phyloP scores from a whole-genome alignment of 2,797 vertebrate genomes.

The Glyptemys insculpta region DNA sequence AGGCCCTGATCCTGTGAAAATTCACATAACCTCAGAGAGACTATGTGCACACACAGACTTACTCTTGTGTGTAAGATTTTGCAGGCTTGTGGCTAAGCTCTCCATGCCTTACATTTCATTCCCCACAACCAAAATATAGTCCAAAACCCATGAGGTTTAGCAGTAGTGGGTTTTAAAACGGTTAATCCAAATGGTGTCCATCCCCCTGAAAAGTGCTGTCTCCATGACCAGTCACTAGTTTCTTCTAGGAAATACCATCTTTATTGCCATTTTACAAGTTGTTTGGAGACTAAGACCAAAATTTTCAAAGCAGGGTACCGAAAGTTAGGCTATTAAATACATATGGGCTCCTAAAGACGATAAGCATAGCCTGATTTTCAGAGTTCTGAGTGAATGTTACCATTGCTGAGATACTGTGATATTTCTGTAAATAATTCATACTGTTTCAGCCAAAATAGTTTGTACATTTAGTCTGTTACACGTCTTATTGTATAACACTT shows the following conservation, averaged over 20 bases:
- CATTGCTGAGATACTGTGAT: neutral
- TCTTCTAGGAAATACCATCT: neutral
- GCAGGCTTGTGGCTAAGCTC: neutral
- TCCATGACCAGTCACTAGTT: neutral
- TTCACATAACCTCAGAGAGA: neutral
- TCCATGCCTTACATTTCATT: neutral
- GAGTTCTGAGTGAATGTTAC: neutral
- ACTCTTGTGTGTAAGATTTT: neutral
- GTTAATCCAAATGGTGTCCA: neutral
- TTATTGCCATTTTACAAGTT: neutral
- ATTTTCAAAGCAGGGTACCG: neutral
- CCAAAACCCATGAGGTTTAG: neutral
- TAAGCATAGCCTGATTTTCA: neutral
- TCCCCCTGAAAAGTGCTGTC: neutral
- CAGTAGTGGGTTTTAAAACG: too few relatives aligned
- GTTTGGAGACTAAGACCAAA: too few relatives aligned
- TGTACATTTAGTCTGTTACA: slow-evolving; percentile 43
- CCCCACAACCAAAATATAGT: neutral
- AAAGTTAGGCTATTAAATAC: neutral
- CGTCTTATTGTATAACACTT: neutral
- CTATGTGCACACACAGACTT: neutral
- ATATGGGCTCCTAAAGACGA: neutral
- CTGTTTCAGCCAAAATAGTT: slow-evolving; percentile 55
- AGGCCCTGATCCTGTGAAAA: neutral
- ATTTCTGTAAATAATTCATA: slow-evolving; percentile 26